Conservation (phyloP, 2,113 vertebrate species). For the Morone saxatilis region DNA sequence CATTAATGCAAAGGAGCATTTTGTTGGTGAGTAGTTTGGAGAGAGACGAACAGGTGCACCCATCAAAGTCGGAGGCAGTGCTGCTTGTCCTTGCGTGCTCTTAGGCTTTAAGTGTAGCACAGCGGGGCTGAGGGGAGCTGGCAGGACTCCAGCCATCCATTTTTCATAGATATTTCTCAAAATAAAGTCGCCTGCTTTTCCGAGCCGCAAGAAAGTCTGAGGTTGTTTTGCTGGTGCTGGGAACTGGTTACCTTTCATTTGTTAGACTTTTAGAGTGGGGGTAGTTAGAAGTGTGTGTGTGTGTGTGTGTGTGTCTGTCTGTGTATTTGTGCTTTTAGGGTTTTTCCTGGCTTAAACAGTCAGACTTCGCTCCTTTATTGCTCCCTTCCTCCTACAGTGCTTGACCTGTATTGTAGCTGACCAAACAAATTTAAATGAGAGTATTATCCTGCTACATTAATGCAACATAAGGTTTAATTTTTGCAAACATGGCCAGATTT, state of each 20-base stretch:
- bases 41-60: conserved; percentile 42
- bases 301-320: conserved; percentile 3
- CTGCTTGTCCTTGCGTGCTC: conserved; percentile 61
- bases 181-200: conserved; percentile 64
- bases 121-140: conserved; percentile 24
- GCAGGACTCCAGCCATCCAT: conserved; percentile 69
- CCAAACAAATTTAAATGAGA: not conserved
- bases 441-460: not conserved
- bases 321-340: not conserved
- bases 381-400: not conserved
- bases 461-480: not conserved
- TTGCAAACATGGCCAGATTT: not conserved
- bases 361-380: not conserved
- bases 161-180: conserved; percentile 76
- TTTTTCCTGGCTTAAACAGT: conserved; percentile 12
- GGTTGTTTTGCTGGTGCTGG: conserved; percentile 38
- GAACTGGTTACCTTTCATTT: conserved; percentile 26
- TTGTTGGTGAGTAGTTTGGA: conserved; percentile 28
- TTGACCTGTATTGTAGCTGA: not conserved
- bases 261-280: conserved; percentile 25
- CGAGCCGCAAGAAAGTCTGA: conserved; percentile 23
- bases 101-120: conserved; percentile 61
- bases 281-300: conserved; percentile 4
- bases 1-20: conserved; percentile 46
- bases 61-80: conserved; percentile 52